Percentiles rank a stretch among this genome's conserved stretches.
phyloP scores from a whole-genome alignment of 2,888 invertebrate genomes.

The Eilema depressum region DNA sequence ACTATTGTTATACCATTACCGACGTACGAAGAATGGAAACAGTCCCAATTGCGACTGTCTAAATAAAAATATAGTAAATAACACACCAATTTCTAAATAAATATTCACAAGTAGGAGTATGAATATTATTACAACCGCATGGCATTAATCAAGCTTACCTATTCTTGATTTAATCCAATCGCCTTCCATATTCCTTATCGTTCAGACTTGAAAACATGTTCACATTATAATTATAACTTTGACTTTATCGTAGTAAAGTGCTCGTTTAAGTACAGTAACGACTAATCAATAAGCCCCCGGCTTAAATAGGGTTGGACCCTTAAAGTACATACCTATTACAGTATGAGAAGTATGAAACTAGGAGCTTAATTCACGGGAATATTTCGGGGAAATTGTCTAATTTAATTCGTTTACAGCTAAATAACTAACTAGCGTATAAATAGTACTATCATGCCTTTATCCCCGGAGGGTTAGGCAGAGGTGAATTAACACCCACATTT shows the following conservation, averaged over 20 bases:
- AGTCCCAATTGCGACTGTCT: too few species aligned
- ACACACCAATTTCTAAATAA: background rate
- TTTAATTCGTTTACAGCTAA: background rate
- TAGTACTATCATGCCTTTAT: too few species aligned
- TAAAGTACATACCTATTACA: background rate
- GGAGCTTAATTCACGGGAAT: background rate
- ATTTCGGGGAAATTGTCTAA: background rate
- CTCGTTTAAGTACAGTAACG: slow-evolving; percentile 65
- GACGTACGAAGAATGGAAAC: too few species aligned
- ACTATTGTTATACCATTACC: too few species aligned
- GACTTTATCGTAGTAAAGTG: slow-evolving; percentile 60
- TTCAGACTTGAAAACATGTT: slow-evolving; percentile 51
- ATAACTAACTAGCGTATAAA: background rate
- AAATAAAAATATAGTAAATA: background rate
- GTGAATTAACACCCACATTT: too few species aligned
- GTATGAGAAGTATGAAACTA: background rate
- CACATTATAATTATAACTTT: slow-evolving; percentile 62
- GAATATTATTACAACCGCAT: slow-evolving; percentile 15
- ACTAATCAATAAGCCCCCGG: slow-evolving; percentile 76
- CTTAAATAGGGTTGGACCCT: slow-evolving; percentile 51
- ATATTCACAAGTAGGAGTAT: background rate
- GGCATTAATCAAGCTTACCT: slow-evolving; percentile 46
- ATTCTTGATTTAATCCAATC: slow-evolving; percentile 37
- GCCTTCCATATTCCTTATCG: slow-evolving; percentile 47
- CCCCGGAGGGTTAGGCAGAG: too few species aligned